Percentiles rank a stretch among this genome's conserved stretches.
These are phyloP conservation scores for Lycia hirtaria DNA, from an alignment of 2,888 invertebrate species.

Conservation along the genomic window DNA sequence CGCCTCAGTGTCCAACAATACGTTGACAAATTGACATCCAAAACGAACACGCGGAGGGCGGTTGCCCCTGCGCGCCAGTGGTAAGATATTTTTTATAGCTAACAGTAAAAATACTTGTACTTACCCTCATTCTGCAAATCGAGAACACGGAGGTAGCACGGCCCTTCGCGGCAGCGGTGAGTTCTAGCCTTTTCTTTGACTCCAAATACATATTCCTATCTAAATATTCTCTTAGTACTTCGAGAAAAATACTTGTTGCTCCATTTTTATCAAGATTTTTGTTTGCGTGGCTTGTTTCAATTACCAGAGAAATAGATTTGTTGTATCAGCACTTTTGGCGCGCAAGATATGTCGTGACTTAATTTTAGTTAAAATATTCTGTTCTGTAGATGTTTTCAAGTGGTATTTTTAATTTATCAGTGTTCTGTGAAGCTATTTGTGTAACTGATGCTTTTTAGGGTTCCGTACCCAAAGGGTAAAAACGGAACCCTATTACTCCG, in stretches of 20 bases:
- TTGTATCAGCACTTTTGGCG: conserved; percentile 18
- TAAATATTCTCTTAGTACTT: conserved; percentile 1
- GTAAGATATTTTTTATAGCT: conserved; percentile 46
- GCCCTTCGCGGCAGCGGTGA: conserved; percentile 59
- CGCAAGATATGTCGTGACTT: conserved; percentile 12
- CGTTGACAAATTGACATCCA: conserved; percentile 49
- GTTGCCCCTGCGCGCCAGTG: conserved; percentile 55
- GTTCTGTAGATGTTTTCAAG: background rate
- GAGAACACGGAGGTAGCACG: conserved; percentile 50
- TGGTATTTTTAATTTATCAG: background rate
- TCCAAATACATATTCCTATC: background rate
- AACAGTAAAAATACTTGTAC: conserved; percentile 10
- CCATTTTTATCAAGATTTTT: conserved; percentile 1
- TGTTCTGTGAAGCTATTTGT: background rate
- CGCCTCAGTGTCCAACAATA: conserved; percentile 42
- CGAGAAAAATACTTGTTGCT: conserved; percentile 28
- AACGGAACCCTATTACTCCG: too few species aligned
- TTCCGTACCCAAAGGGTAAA: too few species aligned
- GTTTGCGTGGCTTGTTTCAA: conserved; percentile 27
- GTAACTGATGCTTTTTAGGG: background rate
- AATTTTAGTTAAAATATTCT: background rate
- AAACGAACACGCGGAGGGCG: conserved; percentile 57
- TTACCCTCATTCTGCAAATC: conserved; percentile 50
- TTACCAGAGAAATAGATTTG: conserved; percentile 20
- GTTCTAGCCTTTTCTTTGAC: conserved; percentile 31